These are phyloP conservation scores for Heliconius hortense DNA, from an alignment of 2,888 invertebrate species.

Conservation along the genomic window DNA sequence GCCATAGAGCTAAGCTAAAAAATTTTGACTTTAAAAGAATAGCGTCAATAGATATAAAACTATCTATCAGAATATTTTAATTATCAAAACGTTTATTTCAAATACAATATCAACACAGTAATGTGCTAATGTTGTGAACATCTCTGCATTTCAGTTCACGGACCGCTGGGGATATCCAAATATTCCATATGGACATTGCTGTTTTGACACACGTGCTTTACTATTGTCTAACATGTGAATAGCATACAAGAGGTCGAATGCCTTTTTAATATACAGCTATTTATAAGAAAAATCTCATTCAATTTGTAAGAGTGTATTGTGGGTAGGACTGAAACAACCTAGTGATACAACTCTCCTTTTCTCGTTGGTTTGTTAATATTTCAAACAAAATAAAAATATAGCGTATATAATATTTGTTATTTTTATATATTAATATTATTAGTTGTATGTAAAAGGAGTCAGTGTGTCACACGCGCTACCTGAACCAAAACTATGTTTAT, in stretches of 20 bases:
- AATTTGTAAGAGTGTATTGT: neutral
- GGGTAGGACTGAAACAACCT: neutral
- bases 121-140: constrained; percentile 63
- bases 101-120: constrained; percentile 40
- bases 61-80: constrained; percentile 19
- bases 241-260: neutral
- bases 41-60: constrained; percentile 13
- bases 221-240: constrained; percentile 16
- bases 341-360: neutral
- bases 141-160: constrained; percentile 58
- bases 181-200: constrained; percentile 63
- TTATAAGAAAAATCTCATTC: neutral
- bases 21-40: neutral
- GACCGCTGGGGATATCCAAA: constrained; percentile 64
- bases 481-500: constrained; percentile 75
- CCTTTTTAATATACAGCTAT: neutral
- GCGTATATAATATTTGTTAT: neutral
- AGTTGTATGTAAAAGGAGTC: constrained; percentile 34
- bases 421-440: neutral
- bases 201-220: constrained; percentile 31
- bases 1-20: neutral
- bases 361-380: neutral
- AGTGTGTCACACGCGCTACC: constrained; percentile 62
- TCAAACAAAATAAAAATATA: neutral
- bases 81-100: constrained; percentile 36